Evolutionary conservation across 2,113 vertebrate species (phyloP).

Genomic region (Saguinus midas): DNA sequence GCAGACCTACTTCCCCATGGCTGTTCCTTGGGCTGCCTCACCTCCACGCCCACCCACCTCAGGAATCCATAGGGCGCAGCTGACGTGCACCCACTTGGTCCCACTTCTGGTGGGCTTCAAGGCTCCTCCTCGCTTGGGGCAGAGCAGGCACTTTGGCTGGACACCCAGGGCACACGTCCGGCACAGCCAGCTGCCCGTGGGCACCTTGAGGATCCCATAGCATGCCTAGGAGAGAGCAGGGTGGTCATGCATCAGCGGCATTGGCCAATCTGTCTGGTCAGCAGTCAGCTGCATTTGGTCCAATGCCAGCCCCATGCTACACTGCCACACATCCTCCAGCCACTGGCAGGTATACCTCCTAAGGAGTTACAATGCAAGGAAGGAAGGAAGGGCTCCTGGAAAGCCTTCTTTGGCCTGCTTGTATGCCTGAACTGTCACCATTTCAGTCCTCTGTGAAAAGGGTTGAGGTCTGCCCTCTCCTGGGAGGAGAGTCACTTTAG

Average conservation of each 20-base stretch:
- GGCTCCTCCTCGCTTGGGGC: constrained; percentile 96
- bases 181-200: constrained; percentile 97
- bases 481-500: neutral
- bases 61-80: constrained; percentile 99
- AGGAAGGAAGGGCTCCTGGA: neutral
- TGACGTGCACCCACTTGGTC: constrained; percentile 99
- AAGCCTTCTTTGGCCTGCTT: neutral
- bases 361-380: neutral
- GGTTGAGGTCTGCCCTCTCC: neutral
- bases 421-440: neutral
- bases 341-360: no score
- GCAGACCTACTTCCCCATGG: neutral
- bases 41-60: constrained; percentile 86
- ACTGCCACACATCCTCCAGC: neutral
- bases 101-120: constrained; percentile 98
- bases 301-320: neutral
- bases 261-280: neutral
- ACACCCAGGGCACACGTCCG: constrained; percentile 96
- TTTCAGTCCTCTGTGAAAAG: neutral
- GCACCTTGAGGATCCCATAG: constrained; percentile 98
- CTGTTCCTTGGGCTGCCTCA: neutral
- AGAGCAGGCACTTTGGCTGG: constrained; percentile 98
- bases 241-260: neutral
- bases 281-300: neutral
- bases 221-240: constrained; percentile 87